Percentiles rank a stretch among this genome's conserved stretches.
These are phyloP conservation scores for Anolis carolinensis DNA, from an alignment of 2,113 vertebrate genomes.

Conservation along the genomic window DNA sequence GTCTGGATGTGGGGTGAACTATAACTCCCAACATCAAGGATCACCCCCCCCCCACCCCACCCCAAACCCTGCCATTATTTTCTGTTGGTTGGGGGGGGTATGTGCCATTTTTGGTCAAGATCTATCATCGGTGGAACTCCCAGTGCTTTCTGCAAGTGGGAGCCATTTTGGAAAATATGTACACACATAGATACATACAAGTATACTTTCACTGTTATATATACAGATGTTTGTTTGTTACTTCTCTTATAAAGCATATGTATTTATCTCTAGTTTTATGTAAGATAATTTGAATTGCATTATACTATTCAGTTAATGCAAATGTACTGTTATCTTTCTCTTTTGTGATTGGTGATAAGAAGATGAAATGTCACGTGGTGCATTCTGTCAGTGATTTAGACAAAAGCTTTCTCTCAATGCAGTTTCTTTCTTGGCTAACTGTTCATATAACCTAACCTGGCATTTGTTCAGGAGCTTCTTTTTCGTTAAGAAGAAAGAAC, in stretches of 20 bases:
- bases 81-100: too few species aligned
- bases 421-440: background rate
- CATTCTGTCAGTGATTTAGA: background rate
- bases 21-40: too few species aligned
- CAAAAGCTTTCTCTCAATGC: background rate
- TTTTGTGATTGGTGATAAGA: conserved; percentile 1
- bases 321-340: conserved; percentile 1
- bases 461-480: background rate
- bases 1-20: too few species aligned
- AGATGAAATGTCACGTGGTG: fast-evolving
- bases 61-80: too few species aligned
- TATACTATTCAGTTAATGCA: background rate
- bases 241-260: background rate
- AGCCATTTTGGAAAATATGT: too few species aligned
- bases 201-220: too few species aligned
- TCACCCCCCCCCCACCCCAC: too few species aligned
- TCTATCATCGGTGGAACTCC: too few species aligned
- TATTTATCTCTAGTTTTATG: background rate
- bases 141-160: too few species aligned
- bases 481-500: conserved; percentile 3
- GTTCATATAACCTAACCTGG: conserved; percentile 1
- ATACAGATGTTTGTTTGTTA: background rate
- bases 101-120: too few species aligned
- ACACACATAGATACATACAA: too few species aligned
- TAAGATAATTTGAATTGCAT: conserved; percentile 3